These are phyloP conservation scores for Euura lappo DNA, from an alignment of 1,140 invertebrate species.

Conservation along the genomic window DNA sequence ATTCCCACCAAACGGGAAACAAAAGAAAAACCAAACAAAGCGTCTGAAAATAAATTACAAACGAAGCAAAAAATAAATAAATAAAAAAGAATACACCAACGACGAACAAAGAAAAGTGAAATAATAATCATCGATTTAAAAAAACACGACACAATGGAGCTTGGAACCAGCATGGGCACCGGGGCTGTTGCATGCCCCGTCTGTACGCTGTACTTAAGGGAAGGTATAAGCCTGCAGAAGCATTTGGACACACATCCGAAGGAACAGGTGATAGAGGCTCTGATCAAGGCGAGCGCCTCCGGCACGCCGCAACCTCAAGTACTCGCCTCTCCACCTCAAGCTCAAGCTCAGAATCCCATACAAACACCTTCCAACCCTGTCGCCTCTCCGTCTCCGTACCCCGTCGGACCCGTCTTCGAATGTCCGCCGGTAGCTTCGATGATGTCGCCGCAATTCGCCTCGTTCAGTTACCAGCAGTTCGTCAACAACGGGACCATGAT, in stretches of 20 bases:
- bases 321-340: slow-evolving; percentile 19
- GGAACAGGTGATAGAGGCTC: slow-evolving; percentile 84
- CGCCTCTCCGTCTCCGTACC: slow-evolving; percentile 44
- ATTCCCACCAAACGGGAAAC: too few species aligned
- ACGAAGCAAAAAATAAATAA: too few species aligned
- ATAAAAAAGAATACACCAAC: too few species aligned
- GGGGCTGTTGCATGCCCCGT: slow-evolving; percentile 72
- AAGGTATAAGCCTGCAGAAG: slow-evolving; percentile 78
- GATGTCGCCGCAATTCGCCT: slow-evolving; percentile 57
- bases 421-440: slow-evolving; percentile 53
- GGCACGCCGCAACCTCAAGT: slow-evolving; percentile 15
- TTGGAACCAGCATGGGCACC: slow-evolving; percentile 28
- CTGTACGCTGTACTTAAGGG: slow-evolving; percentile 80
- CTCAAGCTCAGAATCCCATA: slow-evolving; percentile 25
- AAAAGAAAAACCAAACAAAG: too few species aligned
- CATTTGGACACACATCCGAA: slow-evolving; percentile 86
- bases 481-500: slow-evolving; percentile 64
- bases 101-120: neutral
- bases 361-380: slow-evolving; percentile 21
- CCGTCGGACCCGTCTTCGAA: slow-evolving; percentile 53
- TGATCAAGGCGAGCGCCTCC: slow-evolving; percentile 61
- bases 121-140: neutral
- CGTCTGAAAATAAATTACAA: too few species aligned
- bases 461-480: slow-evolving; percentile 66
- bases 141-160: neutral